phyloP scores from a whole-genome alignment of 2,113 vertebrate genomes.

The Thermophis baileyi region DNA sequence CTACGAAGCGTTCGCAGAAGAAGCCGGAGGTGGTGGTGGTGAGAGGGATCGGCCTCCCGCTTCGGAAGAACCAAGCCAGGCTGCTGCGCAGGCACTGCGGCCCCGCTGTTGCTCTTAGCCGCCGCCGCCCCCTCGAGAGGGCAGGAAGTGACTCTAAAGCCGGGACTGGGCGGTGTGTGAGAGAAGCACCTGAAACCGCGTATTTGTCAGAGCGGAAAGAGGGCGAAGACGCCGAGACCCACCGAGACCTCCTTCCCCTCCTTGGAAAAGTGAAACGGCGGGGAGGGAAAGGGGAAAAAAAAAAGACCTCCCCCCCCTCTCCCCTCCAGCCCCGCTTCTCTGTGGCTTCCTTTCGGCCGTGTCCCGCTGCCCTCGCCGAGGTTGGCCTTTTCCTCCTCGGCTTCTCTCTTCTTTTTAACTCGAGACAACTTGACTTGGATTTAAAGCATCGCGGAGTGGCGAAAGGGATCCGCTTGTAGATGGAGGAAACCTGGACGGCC shows the following conservation, averaged over 20 bases:
- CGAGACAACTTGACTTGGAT: slow-evolving; percentile 35
- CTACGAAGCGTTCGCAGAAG: background rate
- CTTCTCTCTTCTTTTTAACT: background rate
- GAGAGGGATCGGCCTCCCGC: background rate
- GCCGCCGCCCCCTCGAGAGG: background rate
- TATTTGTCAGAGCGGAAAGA: background rate
- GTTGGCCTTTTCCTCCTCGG: background rate
- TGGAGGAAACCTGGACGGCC: slow-evolving; percentile 20
- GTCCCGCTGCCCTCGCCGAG: background rate
- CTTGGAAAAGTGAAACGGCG: background rate
- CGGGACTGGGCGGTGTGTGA: background rate
- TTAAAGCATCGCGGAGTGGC: background rate
- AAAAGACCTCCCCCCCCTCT: background rate
- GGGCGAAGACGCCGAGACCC: background rate
- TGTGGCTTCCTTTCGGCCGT: rapidly evolving
- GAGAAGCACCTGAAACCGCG: background rate
- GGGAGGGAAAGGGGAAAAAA: background rate
- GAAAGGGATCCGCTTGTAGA: background rate
- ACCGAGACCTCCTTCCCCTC: background rate
- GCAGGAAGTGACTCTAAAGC: slow-evolving; percentile 13
- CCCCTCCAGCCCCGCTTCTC: background rate
- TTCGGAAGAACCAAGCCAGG: background rate
- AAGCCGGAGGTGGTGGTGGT: background rate
- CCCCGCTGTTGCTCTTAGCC: background rate
- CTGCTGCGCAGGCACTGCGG: background rate